Evolutionary conservation across 92 coral and sea anemone genomes (phyloP).

Genomic region (Zoanthus sansibaricus): DNA sequence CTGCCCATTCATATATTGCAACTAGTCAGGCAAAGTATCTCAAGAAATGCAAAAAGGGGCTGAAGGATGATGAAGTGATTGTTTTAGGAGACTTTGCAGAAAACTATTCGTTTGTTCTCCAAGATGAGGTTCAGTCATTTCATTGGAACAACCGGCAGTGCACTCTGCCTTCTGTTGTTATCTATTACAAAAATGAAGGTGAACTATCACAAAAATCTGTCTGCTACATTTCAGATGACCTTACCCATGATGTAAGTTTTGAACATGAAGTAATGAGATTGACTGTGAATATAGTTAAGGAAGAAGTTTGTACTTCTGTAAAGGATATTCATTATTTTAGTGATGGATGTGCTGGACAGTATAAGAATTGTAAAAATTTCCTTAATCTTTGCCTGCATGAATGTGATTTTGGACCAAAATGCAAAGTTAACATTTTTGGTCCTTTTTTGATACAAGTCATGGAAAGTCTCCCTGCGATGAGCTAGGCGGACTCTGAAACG

Average conservation of each 20-base stretch:
- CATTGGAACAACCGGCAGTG: conserved; percentile 40
- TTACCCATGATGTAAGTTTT: conserved; percentile 51
- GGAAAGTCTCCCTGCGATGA: conserved; percentile 60
- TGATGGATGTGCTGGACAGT: conserved; percentile 42
- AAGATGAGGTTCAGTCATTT: conserved; percentile 47
- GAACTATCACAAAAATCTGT: conserved; percentile 44
- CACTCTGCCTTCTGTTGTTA: conserved; percentile 31
- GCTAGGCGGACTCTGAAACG: conserved; percentile 44
- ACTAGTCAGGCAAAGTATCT: conserved; percentile 59
- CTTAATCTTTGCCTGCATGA: conserved; percentile 56
- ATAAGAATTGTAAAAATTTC: conserved; percentile 50
- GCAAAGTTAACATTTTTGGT: too few relatives aligned
- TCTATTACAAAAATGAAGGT: conserved; percentile 36
- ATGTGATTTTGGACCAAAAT: conserved; percentile 45
- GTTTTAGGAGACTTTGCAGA: conserved; percentile 62
- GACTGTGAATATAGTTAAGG: conserved; percentile 31
- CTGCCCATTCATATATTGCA: conserved; percentile 53
- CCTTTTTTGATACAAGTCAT: conserved; percentile 60
- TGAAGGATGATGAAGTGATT: conserved; percentile 54
- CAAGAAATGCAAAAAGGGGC: conserved; percentile 56
- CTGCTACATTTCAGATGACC: conserved; percentile 57
- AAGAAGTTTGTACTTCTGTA: conserved; percentile 33
- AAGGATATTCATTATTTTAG: conserved; percentile 51
- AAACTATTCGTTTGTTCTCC: conserved; percentile 42
- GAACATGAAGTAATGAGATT: conserved; percentile 47